These are phyloP conservation scores for Tetraneura akinire DNA, from an alignment of 1,140 invertebrate genomes.

Conservation along the genomic window DNA sequence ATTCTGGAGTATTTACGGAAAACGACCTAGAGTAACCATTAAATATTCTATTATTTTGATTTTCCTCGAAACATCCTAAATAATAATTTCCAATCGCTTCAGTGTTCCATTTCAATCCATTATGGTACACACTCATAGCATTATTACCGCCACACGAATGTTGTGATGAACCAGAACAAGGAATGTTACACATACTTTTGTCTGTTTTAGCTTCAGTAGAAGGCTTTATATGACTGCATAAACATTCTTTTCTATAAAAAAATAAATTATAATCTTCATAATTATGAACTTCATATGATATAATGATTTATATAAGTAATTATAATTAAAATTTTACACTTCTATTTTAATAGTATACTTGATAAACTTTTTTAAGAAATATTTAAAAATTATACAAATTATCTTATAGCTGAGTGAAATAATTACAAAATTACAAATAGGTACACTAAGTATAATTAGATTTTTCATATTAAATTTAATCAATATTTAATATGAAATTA, in stretches of 20 bases:
- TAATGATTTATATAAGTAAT: too few species aligned
- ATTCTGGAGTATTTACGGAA: constrained; percentile 10
- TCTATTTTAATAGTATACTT: too few species aligned
- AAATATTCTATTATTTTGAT: constrained; percentile 42
- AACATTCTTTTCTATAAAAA: constrained; percentile 33
- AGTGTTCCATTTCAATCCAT: constrained; percentile 27
- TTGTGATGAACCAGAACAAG: constrained; percentile 52
- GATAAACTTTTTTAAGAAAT: too few species aligned
- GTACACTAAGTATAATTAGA: too few species aligned
- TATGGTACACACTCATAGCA: constrained; percentile 52
- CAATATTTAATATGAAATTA: too few species aligned
- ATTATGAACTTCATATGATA: too few species aligned
- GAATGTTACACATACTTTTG: constrained; percentile 45
- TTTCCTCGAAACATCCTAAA: constrained; percentile 43
- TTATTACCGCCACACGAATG: constrained; percentile 53
- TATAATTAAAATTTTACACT: too few species aligned
- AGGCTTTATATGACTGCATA: constrained; percentile 31
- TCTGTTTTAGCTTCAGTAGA: constrained; percentile 7
- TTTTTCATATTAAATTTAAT: too few species aligned
- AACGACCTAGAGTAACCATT: constrained; percentile 21
- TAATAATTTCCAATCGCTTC: constrained; percentile 32
- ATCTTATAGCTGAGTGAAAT: too few species aligned
- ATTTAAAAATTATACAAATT: too few species aligned
- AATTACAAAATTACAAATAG: too few species aligned
- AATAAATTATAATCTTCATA: too few species aligned